phyloP scores from a whole-genome alignment of 2,113 vertebrate genomes.

The Mus musculus region GRCm39 chr1:155234501-155235000 shows the following conservation, averaged over 20 bases:
- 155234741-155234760: background rate
- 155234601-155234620: background rate
- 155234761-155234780: slow-evolving; percentile 64
- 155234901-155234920: slow-evolving; percentile 62
- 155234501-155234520: background rate
- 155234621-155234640: background rate
- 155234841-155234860: background rate
- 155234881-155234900: slow-evolving; percentile 46
- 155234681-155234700: background rate
- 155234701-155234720: background rate
- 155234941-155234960: slow-evolving; percentile 71
- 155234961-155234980: slow-evolving; percentile 78
- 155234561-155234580: background rate
- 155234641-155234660: background rate
- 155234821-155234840: background rate
- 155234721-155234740: background rate
- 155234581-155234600: background rate
- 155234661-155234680: background rate
- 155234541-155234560: background rate
- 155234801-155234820: slow-evolving; percentile 10
- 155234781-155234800: slow-evolving; percentile 71
- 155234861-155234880: background rate
- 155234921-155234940: slow-evolving; percentile 74
- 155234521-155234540: background rate
- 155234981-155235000: slow-evolving; percentile 78